phyloP scores from a whole-genome alignment of 1,140 invertebrate species.

The Olivierus martensii region DNA sequence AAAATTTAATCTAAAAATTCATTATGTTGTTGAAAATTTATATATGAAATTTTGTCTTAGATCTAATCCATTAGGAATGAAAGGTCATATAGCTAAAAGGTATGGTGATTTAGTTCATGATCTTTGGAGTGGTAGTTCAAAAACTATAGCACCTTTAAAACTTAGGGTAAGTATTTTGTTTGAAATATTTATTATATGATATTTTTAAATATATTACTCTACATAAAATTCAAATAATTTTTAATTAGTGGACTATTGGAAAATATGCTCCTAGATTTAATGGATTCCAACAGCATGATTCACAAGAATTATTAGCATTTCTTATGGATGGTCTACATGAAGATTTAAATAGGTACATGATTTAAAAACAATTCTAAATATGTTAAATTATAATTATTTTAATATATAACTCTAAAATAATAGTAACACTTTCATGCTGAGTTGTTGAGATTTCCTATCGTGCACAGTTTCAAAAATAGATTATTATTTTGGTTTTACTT shows the following conservation, averaged over 20 bases:
- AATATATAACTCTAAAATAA: too few relatives aligned
- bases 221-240: background rate
- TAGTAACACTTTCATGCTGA: too few relatives aligned
- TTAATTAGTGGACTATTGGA: constrained; percentile 53
- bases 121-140: constrained; percentile 63
- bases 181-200: background rate
- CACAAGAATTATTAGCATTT: constrained; percentile 76
- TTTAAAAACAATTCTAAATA: too few relatives aligned
- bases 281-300: constrained; percentile 78
- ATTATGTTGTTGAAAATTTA: constrained; percentile 3
- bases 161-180: constrained; percentile 40
- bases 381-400: too few relatives aligned
- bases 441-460: too few relatives aligned
- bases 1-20: background rate
- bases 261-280: constrained; percentile 69
- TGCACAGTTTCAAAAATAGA: too few relatives aligned
- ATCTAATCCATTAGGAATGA: constrained; percentile 65
- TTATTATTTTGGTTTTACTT: background rate
- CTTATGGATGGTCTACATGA: constrained; percentile 77
- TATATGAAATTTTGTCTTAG: constrained; percentile 24
- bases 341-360: constrained; percentile 54
- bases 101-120: constrained; percentile 75
- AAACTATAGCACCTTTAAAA: constrained; percentile 68
- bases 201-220: background rate
- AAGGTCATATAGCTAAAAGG: constrained; percentile 61